Evolutionary conservation across 2,797 vertebrate species (phyloP).

Genomic region (Rhinichthys osculus): DNA sequence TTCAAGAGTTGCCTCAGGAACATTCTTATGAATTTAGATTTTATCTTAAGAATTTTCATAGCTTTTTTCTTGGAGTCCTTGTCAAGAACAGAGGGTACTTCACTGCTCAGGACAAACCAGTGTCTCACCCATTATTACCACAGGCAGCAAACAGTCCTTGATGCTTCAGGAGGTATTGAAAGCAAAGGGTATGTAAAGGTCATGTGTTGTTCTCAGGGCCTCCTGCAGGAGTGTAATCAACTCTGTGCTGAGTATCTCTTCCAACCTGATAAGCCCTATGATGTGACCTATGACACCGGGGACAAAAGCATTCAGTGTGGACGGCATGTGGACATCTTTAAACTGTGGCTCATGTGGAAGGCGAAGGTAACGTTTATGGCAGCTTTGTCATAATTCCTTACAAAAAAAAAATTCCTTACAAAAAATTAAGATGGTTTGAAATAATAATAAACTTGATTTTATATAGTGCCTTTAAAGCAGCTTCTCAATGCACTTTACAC

Average conservation of each 20-base stretch:
- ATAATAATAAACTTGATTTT: too few species aligned
- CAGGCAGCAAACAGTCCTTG: neutral
- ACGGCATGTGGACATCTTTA: slow-evolving; percentile 76
- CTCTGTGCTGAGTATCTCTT: slow-evolving; percentile 77
- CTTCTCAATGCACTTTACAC: neutral
- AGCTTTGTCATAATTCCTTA: neutral
- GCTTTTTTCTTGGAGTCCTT: neutral
- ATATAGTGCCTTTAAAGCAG: too few species aligned
- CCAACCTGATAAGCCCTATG: slow-evolving; percentile 79
- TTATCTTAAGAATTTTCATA: neutral
- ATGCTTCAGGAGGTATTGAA: slow-evolving; percentile 2
- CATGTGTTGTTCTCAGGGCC: slow-evolving; percentile 64
- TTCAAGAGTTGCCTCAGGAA: neutral
- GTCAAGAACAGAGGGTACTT: neutral
- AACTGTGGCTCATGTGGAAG: slow-evolving; percentile 83
- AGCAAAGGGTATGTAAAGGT: neutral
- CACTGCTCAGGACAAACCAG: neutral
- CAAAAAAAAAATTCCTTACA: neutral
- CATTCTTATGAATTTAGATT: neutral
- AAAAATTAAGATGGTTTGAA: neutral
- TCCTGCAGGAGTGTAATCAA: slow-evolving; percentile 77
- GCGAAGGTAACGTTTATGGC: slow-evolving; percentile 71
- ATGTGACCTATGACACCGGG: slow-evolving; percentile 75
- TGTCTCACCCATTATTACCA: neutral
- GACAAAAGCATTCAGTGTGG: slow-evolving; percentile 81